Evolutionary conservation across 2,888 invertebrate species (phyloP).

Genomic region (Calameuta pallipes): DNA sequence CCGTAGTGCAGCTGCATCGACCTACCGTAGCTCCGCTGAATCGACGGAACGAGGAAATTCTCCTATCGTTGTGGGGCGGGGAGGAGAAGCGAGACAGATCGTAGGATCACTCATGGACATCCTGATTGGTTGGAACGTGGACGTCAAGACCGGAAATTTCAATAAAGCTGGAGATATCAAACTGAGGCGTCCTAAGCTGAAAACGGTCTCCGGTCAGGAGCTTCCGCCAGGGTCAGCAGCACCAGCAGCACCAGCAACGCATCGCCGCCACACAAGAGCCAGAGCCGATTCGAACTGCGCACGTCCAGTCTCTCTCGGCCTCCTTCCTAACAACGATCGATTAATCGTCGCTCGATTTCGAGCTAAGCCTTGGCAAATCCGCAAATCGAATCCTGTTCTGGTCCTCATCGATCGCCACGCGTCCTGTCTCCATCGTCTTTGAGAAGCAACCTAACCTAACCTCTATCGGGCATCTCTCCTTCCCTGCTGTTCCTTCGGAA

Average conservation of each 20-base stretch:
- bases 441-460: neutral
- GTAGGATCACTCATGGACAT: no score
- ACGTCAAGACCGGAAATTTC: slow-evolving; percentile 62
- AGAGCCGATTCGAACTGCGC: slow-evolving; percentile 46
- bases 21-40: neutral
- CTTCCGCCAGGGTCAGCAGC: slow-evolving; percentile 27
- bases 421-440: neutral
- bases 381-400: neutral
- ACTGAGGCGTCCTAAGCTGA: slow-evolving; percentile 44
- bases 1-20: neutral
- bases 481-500: neutral
- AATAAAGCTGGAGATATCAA: slow-evolving; percentile 59
- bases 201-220: slow-evolving; percentile 51
- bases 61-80: slow-evolving; percentile 3
- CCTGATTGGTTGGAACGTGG: slow-evolving; percentile 2
- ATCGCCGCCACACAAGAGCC: no score
- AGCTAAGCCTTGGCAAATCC: neutral
- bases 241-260: no score
- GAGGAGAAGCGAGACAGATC: no score
- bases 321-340: slow-evolving; percentile 43
- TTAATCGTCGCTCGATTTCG: slow-evolving; percentile 41
- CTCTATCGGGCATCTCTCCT: neutral
- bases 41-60: no score
- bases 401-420: neutral
- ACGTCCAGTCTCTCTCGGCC: slow-evolving; percentile 34